These are phyloP conservation scores for Aegithalos caudatus DNA, from an alignment of 2,113 vertebrate species.

Conservation along the genomic window DNA sequence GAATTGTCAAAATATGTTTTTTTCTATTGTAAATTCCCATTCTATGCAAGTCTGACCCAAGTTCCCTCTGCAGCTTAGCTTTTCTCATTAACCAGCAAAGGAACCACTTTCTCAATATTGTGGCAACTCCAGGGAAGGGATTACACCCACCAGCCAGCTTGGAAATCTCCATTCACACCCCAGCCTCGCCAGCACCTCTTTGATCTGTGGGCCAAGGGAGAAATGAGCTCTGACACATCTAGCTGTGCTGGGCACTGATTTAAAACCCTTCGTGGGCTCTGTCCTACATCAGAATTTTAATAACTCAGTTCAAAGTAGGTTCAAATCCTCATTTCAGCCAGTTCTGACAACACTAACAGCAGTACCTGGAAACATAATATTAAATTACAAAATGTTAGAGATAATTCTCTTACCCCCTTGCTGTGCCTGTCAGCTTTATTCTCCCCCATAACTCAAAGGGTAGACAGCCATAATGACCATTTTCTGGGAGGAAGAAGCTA, in stretches of 20 bases:
- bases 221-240: constrained; percentile 55
- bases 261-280: background rate
- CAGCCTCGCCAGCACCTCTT: constrained; percentile 15
- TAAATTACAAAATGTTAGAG: constrained; percentile 13
- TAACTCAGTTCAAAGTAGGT: constrained; percentile 54
- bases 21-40: background rate
- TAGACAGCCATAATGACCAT: background rate
- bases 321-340: constrained; percentile 29
- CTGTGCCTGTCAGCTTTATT: constrained; percentile 20
- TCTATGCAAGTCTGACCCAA: background rate
- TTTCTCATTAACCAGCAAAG: background rate
- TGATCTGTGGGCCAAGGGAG: constrained; percentile 34
- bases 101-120: background rate
- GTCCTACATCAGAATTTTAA: constrained; percentile 51
- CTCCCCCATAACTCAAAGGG: background rate
- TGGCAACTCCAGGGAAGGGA: constrained; percentile 1
- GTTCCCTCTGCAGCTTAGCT: background rate
- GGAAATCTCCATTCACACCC: constrained; percentile 25
- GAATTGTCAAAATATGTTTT: background rate
- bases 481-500: background rate
- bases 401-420: background rate
- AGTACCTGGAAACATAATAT: constrained; percentile 17
- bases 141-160: background rate
- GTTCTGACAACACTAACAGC: constrained; percentile 48
- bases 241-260: background rate